A percentile compares a stretch with the other conserved stretches of the same genome.
These are phyloP conservation scores for Drosophila mettleri DNA, from an alignment of 2,888 invertebrate genomes.

Conservation along the genomic window DNA sequence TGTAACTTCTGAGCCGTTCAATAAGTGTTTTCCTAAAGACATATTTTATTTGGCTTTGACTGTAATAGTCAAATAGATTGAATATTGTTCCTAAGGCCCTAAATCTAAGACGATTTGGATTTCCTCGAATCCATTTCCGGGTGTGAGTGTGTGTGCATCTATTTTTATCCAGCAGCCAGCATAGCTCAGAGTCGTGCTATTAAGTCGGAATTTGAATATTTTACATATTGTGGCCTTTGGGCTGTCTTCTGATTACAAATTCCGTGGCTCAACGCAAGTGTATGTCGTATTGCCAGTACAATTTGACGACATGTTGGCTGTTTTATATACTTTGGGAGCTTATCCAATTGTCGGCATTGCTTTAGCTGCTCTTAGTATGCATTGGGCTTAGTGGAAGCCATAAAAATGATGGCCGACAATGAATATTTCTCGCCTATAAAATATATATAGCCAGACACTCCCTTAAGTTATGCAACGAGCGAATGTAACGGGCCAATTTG, in stretches of 20 bases:
- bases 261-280: conserved; percentile 19
- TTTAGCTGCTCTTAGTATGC: conserved; percentile 31
- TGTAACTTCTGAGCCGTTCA: background rate
- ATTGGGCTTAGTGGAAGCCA: conserved; percentile 23
- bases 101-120: background rate
- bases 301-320: conserved; percentile 38
- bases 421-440: conserved; percentile 33
- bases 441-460: conserved; percentile 15
- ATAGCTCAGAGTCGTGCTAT: background rate
- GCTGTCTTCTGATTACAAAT: conserved; percentile 29
- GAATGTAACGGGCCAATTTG: conserved; percentile 21
- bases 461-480: conserved; percentile 37
- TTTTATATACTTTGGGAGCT: conserved; percentile 10
- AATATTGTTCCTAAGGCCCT: background rate
- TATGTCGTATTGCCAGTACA: conserved; percentile 28
- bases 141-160: background rate
- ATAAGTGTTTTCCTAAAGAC: background rate
- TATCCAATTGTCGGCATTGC: conserved; percentile 36
- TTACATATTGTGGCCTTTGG: conserved; percentile 1
- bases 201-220: conserved; percentile 1
- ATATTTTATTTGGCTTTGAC: background rate
- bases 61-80: background rate
- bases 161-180: too few relatives aligned
- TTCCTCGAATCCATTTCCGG: background rate
- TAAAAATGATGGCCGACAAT: conserved; percentile 49